These are phyloP conservation scores for Danaus melanippus DNA, from an alignment of 1,140 invertebrate species.

Conservation along the genomic window DNA sequence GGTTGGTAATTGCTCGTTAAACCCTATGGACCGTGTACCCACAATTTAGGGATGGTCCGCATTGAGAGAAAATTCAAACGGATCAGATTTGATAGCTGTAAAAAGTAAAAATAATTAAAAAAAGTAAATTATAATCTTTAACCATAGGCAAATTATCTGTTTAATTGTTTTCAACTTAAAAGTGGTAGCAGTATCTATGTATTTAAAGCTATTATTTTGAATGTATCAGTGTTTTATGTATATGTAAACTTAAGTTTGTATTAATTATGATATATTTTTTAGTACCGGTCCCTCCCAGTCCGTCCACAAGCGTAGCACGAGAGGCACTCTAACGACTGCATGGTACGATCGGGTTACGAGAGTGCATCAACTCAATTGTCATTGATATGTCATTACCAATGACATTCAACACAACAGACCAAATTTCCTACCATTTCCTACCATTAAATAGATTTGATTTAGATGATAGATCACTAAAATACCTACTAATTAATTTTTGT, in stretches of 20 bases:
- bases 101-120: too few relatives aligned
- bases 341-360: slow-evolving; percentile 21
- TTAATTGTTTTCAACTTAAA: too few relatives aligned
- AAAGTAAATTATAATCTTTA: too few relatives aligned
- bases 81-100: too few relatives aligned
- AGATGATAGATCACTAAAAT: slow-evolving; percentile 1
- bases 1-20: slow-evolving; percentile 62
- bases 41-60: slow-evolving; percentile 9
- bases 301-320: slow-evolving; percentile 8
- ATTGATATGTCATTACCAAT: slow-evolving; percentile 39
- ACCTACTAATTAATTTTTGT: too few relatives aligned
- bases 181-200: too few relatives aligned
- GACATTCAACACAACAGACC: slow-evolving; percentile 19
- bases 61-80: too few relatives aligned
- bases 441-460: slow-evolving; percentile 23
- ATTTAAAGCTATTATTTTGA: too few relatives aligned
- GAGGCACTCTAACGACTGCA: slow-evolving; percentile 20
- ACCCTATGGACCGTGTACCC: slow-evolving; percentile 43
- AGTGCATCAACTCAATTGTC: slow-evolving; percentile 39
- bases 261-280: not conserved
- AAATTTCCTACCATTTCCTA: slow-evolving; percentile 14
- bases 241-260: not conserved
- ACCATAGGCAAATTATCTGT: too few relatives aligned
- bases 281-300: not conserved
- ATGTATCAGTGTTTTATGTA: too few relatives aligned